Evolutionary conservation across 2,113 vertebrate species (phyloP), one percentile per base, ranked within the genome.

Genomic region (Tenrec ecaudatus): DNA sequence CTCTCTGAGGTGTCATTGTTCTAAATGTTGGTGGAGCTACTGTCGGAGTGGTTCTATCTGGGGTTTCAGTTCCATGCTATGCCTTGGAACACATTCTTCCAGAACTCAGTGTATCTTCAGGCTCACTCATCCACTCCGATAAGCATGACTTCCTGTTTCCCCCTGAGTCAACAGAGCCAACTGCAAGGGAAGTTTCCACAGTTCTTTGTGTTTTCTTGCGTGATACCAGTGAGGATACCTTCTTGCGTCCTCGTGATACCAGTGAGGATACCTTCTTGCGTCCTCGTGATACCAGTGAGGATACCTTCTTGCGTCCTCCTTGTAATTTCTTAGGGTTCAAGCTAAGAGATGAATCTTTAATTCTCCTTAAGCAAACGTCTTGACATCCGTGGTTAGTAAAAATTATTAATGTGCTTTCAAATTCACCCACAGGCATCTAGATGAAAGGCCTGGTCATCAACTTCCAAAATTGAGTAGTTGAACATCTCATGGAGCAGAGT

Each of bases 131-230:
- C 43, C 14, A 7, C 60, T 22, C 22, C 19, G 4, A 76, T 36
- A 29, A 27, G 16, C 0, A 0, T 31, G 31, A 5, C 3, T 2
- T 23, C 43, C 17, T 2, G 6, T 62, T 15, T 14, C 14, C 2
- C 38, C 36, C 5, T 76, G n/a, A 9, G 0, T 4, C 3, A 4
- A 7, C 2, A 19, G 69, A 3, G 8, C 19, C 9, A 31, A 23
- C 8, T 20, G 3, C 2, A 20, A 9, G 33, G 7, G 0, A 29
- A 58, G 33, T 57, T 84, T 31, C 4, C 81, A 36, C 4, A 38
- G 53, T 3, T 43, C 22, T 4, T 33, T 20, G 6, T 23, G 27
- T 14, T 71, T 53, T 92, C 83, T 40, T 4, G 60, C 43, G 15
- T 31, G n/a, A 19, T 19, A 36, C 0, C 14, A 47, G 31, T 36